A percentile compares a stretch with the other conserved stretches of the same genome.
Evolutionary conservation across 2,797 vertebrate genomes (phyloP).

Genomic region (Gallinago nigripennis): DNA sequence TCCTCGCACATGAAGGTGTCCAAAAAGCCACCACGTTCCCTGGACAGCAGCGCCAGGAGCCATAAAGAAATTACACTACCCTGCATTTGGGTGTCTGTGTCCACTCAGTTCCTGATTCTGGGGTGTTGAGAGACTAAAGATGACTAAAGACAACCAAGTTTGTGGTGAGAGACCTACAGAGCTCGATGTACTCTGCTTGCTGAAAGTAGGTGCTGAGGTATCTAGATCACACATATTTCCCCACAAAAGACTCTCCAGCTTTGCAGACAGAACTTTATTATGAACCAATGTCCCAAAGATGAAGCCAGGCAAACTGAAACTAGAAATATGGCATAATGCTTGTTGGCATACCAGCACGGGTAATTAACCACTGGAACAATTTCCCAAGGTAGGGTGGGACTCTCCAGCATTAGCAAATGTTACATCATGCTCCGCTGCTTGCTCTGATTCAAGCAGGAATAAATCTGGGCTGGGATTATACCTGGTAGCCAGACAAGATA

Average conservation of each 20-base stretch:
- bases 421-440: neutral
- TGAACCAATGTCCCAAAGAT: neutral
- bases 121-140: neutral
- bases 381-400: neutral
- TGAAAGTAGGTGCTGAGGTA: neutral
- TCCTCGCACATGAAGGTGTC: fast-evolving
- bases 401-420: neutral
- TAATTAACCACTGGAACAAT: neutral
- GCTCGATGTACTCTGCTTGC: neutral
- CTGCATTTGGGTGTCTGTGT: neutral
- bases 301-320: neutral
- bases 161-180: neutral
- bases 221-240: neutral
- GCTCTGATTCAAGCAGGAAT: neutral
- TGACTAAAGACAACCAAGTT: neutral
- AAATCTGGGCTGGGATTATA: neutral
- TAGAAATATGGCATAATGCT: neutral
- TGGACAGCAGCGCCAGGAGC: neutral
- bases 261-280: neutral
- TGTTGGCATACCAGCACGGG: neutral
- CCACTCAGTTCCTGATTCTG: neutral
- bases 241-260: neutral
- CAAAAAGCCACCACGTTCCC: fast-evolving
- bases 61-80: neutral
- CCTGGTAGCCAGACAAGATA: neutral